Conservation (phyloP, 2,113 vertebrate genomes). For the Siniperca knerii region DNA sequence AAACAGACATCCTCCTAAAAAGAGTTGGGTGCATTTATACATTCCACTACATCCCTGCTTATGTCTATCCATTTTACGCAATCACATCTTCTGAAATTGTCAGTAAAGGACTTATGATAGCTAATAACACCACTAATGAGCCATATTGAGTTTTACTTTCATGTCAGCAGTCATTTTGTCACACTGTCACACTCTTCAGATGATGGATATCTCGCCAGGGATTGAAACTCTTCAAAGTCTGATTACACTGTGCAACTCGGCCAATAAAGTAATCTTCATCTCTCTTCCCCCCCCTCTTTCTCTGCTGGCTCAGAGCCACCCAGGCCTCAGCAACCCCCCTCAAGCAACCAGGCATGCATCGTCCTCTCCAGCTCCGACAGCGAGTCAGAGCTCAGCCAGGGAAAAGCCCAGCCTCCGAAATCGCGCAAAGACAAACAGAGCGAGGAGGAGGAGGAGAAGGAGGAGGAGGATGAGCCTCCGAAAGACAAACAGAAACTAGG, state of each 20-base stretch:
- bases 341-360: not conserved
- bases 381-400: slow-evolving; percentile 51
- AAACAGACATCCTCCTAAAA: not conserved
- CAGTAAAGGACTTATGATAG: slow-evolving; percentile 58
- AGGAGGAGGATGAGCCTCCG: slow-evolving; percentile 44
- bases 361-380: slow-evolving; percentile 45
- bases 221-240: slow-evolving; percentile 71
- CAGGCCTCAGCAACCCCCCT: slow-evolving; percentile 20
- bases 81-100: slow-evolving; percentile 42
- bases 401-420: slow-evolving; percentile 24
- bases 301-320: slow-evolving; percentile 50
- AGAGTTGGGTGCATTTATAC: not conserved
- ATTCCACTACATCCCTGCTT: slow-evolving; percentile 10
- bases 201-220: slow-evolving; percentile 73
- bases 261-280: slow-evolving; percentile 57
- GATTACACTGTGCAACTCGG: slow-evolving; percentile 56
- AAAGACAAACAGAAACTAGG: slow-evolving; percentile 66
- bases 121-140: slow-evolving; percentile 75
- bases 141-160: slow-evolving; percentile 75
- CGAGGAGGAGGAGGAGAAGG: slow-evolving; percentile 31
- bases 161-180: slow-evolving; percentile 72
- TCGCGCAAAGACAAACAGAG: slow-evolving; percentile 47
- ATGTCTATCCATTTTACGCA: slow-evolving; percentile 11
- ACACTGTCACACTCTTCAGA: slow-evolving; percentile 59
- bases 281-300: not conserved